These are phyloP conservation scores for Trichoplusia ni DNA, from an alignment of 1,140 invertebrate species.

Conservation along the genomic window DNA sequence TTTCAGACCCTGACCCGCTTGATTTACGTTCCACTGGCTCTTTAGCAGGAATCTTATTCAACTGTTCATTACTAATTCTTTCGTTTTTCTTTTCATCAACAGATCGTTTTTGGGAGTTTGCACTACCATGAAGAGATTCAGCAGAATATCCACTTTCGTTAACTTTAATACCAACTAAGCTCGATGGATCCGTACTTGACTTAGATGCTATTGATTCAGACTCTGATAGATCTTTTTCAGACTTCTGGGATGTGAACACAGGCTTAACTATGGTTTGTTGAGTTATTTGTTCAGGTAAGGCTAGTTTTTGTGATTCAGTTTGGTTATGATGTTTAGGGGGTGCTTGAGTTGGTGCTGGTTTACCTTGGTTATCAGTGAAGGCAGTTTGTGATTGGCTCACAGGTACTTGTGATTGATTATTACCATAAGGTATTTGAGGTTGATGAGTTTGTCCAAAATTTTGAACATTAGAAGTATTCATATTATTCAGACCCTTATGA, in stretches of 20 bases:
- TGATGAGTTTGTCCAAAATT: slow-evolving; percentile 52
- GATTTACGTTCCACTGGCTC: slow-evolving; percentile 78
- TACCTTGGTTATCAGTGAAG: slow-evolving; percentile 47
- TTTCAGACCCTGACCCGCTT: slow-evolving; percentile 79
- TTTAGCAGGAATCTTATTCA: slow-evolving; percentile 66
- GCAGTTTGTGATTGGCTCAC: slow-evolving; percentile 52
- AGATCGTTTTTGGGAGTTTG: slow-evolving; percentile 53
- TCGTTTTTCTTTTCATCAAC: slow-evolving; percentile 68
- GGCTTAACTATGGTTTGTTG: slow-evolving; percentile 49
- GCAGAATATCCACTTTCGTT: slow-evolving; percentile 48
- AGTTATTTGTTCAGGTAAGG: slow-evolving; percentile 47
- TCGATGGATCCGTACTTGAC: slow-evolving; percentile 58
- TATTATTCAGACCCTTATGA: slow-evolving; percentile 54
- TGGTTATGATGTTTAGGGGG: slow-evolving; percentile 39
- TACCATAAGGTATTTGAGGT: slow-evolving; percentile 47
- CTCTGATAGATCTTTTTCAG: slow-evolving; percentile 68
- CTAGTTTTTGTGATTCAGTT: slow-evolving; percentile 52
- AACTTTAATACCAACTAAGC: slow-evolving; percentile 42
- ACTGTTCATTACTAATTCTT: slow-evolving; percentile 60
- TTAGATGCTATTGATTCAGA: slow-evolving; percentile 67
- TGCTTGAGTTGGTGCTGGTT: slow-evolving; percentile 41
- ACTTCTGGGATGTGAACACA: slow-evolving; percentile 53
- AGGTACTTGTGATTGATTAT: slow-evolving; percentile 49
- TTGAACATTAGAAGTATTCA: slow-evolving; percentile 43
- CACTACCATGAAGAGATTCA: slow-evolving; percentile 52